These are phyloP conservation scores for Zaprionus gabonicus DNA, from an alignment of 1,140 invertebrate genomes.

Conservation along the genomic window DNA sequence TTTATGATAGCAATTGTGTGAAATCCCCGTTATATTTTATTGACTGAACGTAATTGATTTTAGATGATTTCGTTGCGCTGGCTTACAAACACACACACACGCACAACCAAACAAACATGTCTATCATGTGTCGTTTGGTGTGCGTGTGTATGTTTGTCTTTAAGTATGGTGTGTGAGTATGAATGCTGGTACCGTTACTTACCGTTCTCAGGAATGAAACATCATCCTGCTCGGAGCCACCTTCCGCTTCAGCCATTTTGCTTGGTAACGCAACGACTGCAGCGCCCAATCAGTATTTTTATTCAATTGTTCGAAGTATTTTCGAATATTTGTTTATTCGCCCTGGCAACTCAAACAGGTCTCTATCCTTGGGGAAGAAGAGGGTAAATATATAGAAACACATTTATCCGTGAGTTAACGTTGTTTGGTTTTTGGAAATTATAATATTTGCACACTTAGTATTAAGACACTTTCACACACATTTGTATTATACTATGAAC, in stretches of 20 bases:
- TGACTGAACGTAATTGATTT: slow-evolving; percentile 82
- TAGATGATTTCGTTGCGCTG: slow-evolving; percentile 61
- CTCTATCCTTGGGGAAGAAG: slow-evolving; percentile 2
- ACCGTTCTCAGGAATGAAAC: slow-evolving; percentile 98
- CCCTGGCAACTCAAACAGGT: slow-evolving; percentile 44
- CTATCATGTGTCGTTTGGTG: background rate
- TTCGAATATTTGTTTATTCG: slow-evolving; percentile 50
- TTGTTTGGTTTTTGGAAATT: background rate
- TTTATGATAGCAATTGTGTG: slow-evolving; percentile 80
- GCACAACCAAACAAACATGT: background rate
- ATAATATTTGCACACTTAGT: background rate
- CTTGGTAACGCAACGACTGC: slow-evolving; percentile 74
- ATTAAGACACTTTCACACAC: background rate
- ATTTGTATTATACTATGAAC: background rate
- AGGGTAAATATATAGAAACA: background rate
- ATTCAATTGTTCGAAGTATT: slow-evolving; percentile 56
- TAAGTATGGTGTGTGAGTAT: background rate
- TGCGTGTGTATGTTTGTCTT: slow-evolving; percentile 5
- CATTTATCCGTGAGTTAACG: background rate
- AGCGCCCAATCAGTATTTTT: slow-evolving; percentile 60
- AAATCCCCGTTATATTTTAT: slow-evolving; percentile 78
- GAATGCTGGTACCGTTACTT: slow-evolving; percentile 85
- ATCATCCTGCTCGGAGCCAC: slow-evolving; percentile 98
- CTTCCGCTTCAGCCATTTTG: slow-evolving; percentile 94
- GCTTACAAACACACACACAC: background rate